phyloP scores from a whole-genome alignment of 2,113 vertebrate genomes.

The Cyrtonyx montezumae region DNA sequence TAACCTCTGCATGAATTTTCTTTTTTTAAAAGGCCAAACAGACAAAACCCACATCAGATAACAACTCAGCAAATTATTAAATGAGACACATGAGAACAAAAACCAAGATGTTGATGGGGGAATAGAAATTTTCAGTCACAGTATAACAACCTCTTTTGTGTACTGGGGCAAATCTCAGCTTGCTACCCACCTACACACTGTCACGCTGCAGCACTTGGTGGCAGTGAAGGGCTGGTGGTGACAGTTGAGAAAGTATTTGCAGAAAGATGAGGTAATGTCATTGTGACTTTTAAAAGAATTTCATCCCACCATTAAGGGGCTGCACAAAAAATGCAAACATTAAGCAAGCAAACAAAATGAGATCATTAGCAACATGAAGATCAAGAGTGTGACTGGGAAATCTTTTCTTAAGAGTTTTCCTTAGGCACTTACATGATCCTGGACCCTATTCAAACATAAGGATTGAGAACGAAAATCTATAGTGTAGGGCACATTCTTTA shows the following conservation, averaged over 20 bases:
- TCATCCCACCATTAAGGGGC: not conserved
- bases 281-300: not conserved
- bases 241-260: not conserved
- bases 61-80: not conserved
- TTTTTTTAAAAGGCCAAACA: not conserved
- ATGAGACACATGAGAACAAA: not conserved
- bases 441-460: not conserved
- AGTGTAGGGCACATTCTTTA: not conserved
- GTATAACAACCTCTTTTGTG: not conserved
- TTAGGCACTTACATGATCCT: not conserved
- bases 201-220: fast-evolving
- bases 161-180: not conserved
- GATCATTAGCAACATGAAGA: not conserved
- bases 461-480: not conserved
- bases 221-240: not conserved
- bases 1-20: not conserved
- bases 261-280: not conserved
- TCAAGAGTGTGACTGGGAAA: not conserved
- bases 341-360: not conserved
- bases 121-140: not conserved
- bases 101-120: not conserved
- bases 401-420: not conserved
- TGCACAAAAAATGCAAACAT: not conserved
- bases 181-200: not conserved
- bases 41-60: not conserved